Percentiles rank a stretch among this genome's conserved stretches.
Conservation (phyloP, 2,797 vertebrate genomes). For the Peromyscus melanophrys region DNA sequence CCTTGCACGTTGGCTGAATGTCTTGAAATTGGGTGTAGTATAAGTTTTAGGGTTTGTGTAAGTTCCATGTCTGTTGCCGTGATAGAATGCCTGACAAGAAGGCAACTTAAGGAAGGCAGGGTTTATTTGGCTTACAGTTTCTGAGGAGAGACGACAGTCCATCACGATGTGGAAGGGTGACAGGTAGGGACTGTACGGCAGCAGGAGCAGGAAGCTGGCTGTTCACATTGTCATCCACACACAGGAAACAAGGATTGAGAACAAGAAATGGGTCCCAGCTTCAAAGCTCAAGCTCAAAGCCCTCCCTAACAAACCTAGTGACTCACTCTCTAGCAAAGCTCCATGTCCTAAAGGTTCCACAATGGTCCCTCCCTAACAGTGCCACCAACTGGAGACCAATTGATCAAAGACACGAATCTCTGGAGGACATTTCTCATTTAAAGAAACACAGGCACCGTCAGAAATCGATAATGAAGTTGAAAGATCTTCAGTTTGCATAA, state of each 20-base stretch:
- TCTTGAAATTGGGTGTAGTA: neutral
- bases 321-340: neutral
- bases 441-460: neutral
- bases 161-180: neutral
- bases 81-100: neutral
- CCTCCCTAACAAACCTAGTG: neutral
- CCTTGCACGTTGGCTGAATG: neutral
- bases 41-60: neutral
- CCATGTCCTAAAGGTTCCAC: neutral
- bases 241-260: neutral
- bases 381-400: neutral
- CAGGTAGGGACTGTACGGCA: too few relatives aligned
- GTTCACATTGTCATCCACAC: neutral
- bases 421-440: neutral
- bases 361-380: neutral
- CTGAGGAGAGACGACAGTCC: neutral
- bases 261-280: neutral
- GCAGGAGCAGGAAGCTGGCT: neutral
- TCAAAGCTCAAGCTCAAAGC: neutral
- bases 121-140: neutral
- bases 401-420: neutral
- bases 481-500: neutral
- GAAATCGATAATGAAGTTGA: neutral
- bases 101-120: neutral
- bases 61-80: neutral